Percentiles rank a stretch among this genome's conserved stretches.
phyloP scores from a whole-genome alignment of 2,797 vertebrate species.

The Chaetophractus vellerosus region DNA sequence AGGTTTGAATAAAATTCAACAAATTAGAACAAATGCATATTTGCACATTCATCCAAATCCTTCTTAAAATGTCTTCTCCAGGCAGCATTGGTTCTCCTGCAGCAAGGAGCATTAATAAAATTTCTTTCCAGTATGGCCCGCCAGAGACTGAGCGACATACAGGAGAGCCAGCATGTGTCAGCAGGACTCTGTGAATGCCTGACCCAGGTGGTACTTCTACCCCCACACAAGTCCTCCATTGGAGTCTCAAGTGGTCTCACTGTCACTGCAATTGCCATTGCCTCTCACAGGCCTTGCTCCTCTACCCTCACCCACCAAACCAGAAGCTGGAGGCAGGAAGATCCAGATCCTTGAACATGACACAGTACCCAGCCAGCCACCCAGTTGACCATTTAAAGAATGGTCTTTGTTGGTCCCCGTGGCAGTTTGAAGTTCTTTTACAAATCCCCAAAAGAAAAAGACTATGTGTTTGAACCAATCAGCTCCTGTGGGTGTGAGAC shows the following conservation, averaged over 20 bases:
- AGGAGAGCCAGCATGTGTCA: neutral
- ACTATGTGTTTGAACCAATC: too few species aligned
- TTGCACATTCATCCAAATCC: neutral
- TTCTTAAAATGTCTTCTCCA: neutral
- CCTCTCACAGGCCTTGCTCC: neutral
- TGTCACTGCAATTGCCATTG: neutral
- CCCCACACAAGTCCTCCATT: neutral
- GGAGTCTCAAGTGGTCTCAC: neutral
- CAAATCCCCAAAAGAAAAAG: too few species aligned
- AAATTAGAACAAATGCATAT: neutral
- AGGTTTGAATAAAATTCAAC: neutral
- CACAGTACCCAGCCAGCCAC: neutral
- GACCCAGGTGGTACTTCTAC: neutral
- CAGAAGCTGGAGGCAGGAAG: neutral
- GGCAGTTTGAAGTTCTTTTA: neutral
- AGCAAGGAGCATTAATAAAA: neutral
- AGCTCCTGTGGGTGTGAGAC: too few species aligned
- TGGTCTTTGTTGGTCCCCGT: too few species aligned
- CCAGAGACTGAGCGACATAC: neutral
- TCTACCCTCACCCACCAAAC: neutral
- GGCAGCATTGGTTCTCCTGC: neutral
- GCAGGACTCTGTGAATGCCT: too few species aligned
- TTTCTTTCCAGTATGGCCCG: neutral
- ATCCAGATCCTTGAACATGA: neutral
- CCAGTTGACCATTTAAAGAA: too few species aligned